Percentiles rank a stretch among this genome's conserved stretches.
phyloP scores from a whole-genome alignment of 2,888 invertebrate species.

The Sesamia inferens region DNA sequence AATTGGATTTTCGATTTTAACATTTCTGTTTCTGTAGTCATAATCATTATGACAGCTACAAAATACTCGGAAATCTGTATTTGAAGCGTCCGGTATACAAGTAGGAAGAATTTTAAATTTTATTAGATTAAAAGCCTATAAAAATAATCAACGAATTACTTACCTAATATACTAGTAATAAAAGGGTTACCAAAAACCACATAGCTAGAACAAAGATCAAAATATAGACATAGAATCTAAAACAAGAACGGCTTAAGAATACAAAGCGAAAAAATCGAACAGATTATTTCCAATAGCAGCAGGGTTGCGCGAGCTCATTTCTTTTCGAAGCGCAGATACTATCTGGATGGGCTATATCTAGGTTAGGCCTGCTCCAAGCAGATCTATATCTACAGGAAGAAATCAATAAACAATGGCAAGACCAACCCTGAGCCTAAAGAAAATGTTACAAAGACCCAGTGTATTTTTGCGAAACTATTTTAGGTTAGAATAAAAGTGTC shows the following conservation, averaged over 20 bases:
- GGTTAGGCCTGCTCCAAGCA: slow-evolving; percentile 42
- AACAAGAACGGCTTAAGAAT: slow-evolving; percentile 30
- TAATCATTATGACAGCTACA: slow-evolving; percentile 15
- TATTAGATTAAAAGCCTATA: not conserved
- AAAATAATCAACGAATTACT: slow-evolving; percentile 7
- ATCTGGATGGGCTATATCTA: slow-evolving; percentile 48
- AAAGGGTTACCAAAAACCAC: not conserved
- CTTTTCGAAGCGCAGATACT: slow-evolving; percentile 51
- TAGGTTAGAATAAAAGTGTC: slow-evolving; percentile 22
- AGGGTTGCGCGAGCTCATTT: slow-evolving; percentile 47
- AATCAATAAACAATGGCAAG: slow-evolving; percentile 48
- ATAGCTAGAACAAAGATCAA: slow-evolving; percentile 16
- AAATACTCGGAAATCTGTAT: slow-evolving; percentile 13
- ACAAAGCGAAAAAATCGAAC: slow-evolving; percentile 32
- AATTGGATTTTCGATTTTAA: slow-evolving; percentile 23
- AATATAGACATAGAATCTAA: slow-evolving; percentile 15
- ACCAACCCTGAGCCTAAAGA: slow-evolving; percentile 16
- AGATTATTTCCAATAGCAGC: slow-evolving; percentile 36
- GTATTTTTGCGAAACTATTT: slow-evolving; percentile 35
- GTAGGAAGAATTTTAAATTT: slow-evolving; percentile 17
- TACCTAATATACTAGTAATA: slow-evolving; percentile 1
- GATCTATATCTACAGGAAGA: slow-evolving; percentile 47
- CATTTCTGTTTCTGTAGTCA: slow-evolving; percentile 32
- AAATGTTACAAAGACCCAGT: slow-evolving; percentile 10
- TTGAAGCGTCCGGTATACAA: slow-evolving; percentile 16